Evolutionary conservation across 1,140 invertebrate species (phyloP).

Genomic region (Bombus terrestris): DNA sequence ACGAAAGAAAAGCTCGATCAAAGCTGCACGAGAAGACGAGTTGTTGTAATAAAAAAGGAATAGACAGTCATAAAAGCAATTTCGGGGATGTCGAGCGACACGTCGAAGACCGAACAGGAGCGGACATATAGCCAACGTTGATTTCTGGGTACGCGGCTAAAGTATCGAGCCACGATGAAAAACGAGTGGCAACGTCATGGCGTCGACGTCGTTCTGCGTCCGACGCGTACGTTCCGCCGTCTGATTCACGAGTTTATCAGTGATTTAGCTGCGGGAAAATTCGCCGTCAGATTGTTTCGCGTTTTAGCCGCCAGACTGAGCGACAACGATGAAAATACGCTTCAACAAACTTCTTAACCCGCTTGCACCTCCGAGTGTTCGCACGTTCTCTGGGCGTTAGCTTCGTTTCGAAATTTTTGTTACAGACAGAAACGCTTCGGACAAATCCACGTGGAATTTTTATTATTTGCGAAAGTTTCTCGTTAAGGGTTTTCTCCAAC

Average conservation of each 20-base stretch:
- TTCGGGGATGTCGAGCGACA: constrained; percentile 53
- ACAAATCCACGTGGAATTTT: background rate
- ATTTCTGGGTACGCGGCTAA: background rate
- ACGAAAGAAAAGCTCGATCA: background rate
- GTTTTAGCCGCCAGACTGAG: background rate
- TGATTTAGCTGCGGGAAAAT: background rate
- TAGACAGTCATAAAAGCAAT: constrained; percentile 67
- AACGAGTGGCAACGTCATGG: background rate
- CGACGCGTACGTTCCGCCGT: background rate
- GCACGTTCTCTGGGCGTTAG: background rate
- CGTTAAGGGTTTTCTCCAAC: too few relatives aligned
- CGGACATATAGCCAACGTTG: background rate
- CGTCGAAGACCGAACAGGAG: too few relatives aligned
- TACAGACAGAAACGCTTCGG: background rate
- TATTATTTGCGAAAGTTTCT: background rate
- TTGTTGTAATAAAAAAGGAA: constrained; percentile 45
- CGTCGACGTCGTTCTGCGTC: background rate
- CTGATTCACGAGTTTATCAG: background rate
- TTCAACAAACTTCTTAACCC: background rate
- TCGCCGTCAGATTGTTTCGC: constrained; percentile 4
- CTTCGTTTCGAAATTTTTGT: background rate
- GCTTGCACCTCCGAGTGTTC: background rate
- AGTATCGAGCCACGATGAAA: background rate
- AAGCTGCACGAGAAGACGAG: background rate
- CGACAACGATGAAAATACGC: constrained; percentile 5